Evolutionary conservation across 2,888 invertebrate genomes (phyloP).

Genomic region (Ormyrus pomaceus): DNA sequence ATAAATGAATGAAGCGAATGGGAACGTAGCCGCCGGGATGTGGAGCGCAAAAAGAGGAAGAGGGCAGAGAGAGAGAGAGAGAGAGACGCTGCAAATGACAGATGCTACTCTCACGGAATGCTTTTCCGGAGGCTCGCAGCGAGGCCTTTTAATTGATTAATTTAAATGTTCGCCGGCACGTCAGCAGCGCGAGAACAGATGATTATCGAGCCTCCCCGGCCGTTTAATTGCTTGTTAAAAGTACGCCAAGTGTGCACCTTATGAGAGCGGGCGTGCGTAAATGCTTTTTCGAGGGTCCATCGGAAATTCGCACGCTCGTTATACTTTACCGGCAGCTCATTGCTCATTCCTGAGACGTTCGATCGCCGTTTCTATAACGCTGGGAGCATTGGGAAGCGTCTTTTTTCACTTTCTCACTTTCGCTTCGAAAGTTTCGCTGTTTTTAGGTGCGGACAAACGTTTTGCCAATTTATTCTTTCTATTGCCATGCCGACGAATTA

Average conservation of each 20-base stretch:
- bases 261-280: too few relatives aligned
- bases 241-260: too few relatives aligned
- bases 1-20: conserved; percentile 55
- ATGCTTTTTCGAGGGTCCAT: background rate
- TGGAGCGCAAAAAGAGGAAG: conserved; percentile 18
- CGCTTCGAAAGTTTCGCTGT: too few relatives aligned
- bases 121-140: conserved; percentile 56
- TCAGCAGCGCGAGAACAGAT: conserved; percentile 14
- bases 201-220: conserved; percentile 27
- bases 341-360: too few relatives aligned
- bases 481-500: too few relatives aligned
- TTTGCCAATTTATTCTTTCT: too few relatives aligned
- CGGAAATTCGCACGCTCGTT: conserved; percentile 22
- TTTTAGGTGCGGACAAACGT: too few relatives aligned
- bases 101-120: conserved; percentile 59
- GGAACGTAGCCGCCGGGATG: conserved; percentile 19
- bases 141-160: conserved; percentile 52
- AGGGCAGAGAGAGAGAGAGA: conserved; percentile 26
- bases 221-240: conserved; percentile 20
- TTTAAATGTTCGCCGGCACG: conserved; percentile 44
- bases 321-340: too few relatives aligned
- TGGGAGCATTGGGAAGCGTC: too few relatives aligned
- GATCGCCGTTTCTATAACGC: too few relatives aligned
- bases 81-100: conserved; percentile 46
- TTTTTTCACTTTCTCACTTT: too few relatives aligned